Percentiles rank a stretch among this genome's conserved stretches.
These are phyloP conservation scores for Selenia dentaria DNA, from an alignment of 2,888 invertebrate genomes.

Conservation along the genomic window DNA sequence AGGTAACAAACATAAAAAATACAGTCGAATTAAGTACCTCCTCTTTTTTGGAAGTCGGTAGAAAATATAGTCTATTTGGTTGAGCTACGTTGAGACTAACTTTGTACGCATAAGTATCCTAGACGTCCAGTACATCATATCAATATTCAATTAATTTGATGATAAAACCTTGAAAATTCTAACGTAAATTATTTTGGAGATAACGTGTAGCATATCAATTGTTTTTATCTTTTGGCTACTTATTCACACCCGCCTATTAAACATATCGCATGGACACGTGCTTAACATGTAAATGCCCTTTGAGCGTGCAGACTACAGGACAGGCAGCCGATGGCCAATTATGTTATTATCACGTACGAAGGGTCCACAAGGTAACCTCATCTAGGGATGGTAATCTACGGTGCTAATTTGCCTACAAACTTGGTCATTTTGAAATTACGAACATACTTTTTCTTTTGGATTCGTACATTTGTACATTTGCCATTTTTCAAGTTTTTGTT, in stretches of 20 bases:
- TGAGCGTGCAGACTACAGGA: constrained; percentile 3
- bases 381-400: constrained; percentile 12
- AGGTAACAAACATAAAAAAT: no score
- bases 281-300: constrained; percentile 19
- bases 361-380: constrained; percentile 27
- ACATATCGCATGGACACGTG: constrained; percentile 12
- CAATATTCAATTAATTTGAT: no score
- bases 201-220: constrained; percentile 7
- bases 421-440: not conserved
- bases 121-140: no score
- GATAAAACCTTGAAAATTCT: no score
- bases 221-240: constrained; percentile 1
- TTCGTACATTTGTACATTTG: no score
- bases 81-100: no score
- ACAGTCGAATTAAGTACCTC: no score
- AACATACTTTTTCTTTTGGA: no score
- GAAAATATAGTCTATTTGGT: no score
- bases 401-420: not conserved
- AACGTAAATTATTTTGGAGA: constrained; percentile 39
- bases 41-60: no score
- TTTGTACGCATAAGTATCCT: no score
- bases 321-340: constrained; percentile 53
- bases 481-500: no score
- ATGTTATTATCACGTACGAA: constrained; percentile 60
- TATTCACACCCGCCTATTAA: constrained; percentile 3